Base-by-base conservation (phyloP, 2,888 invertebrate species). In the Drymonia ruficornis region DNA sequence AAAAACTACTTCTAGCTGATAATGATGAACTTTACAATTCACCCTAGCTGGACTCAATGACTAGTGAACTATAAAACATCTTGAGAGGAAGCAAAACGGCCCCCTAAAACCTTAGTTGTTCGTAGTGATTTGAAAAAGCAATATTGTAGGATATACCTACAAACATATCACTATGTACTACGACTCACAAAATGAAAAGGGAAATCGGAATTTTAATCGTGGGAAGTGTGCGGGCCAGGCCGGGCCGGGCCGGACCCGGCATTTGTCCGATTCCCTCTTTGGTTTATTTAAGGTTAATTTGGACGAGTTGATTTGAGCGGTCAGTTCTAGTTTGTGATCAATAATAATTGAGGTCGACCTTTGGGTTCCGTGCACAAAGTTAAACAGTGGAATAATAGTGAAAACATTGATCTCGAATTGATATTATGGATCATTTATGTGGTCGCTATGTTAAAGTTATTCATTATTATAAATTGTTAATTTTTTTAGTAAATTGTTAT, bases 211-310 rank as follows among this genome's bases (percentile, higher is more conserved):
- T 88, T 87, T 86, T 83, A 88, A 88, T 84, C 74, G 76, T 76
- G 78, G 75, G 76, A 75, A 72, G 61, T 60, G 68, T 63, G 56
- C 61, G 63, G 51, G 52, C 23, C 46, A 57, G n/a, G n/a, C n/a
- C n/a, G n/a, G n/a, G n/a, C n/a, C n/a, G n/a, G n/a, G n/a, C n/a
- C n/a, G n/a, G 53, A 55, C 53, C 34, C 47, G 56, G 50, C 62
- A 51, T 64, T 64, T 53, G 61, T 55, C 59, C 51, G 52, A 52
- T 42, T 18, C 50, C 29, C 53, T 51, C 45, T 48, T 57, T 55
- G 76, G 87, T 90, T 89, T 90, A 86, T 88, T 89, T 89, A 89
- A 89, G 84, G 87, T 88, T 87, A 78, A 86, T 87, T 88, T 86
- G 63, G 75, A 78, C 71, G 74, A 81, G 77, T 81, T 79, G 80